Conservation (phyloP, 64 coral and sea anemone species). For the Dendrophyllia cribrosa region DNA sequence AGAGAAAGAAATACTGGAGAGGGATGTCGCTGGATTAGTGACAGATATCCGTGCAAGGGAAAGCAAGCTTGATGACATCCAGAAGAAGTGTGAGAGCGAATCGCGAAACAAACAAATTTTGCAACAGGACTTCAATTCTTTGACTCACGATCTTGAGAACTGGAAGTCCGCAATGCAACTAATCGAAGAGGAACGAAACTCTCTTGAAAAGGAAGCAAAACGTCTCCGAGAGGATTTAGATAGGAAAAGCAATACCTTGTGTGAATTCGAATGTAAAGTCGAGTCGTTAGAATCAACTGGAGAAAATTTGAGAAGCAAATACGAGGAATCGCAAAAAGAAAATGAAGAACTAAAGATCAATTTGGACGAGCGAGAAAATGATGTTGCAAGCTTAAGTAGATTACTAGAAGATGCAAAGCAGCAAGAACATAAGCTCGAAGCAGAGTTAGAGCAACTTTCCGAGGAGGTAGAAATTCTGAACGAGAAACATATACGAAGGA, state of each 20-base stretch:
- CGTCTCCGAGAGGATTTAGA: slow-evolving; percentile 5
- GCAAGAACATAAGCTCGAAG: background rate
- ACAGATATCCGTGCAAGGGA: background rate
- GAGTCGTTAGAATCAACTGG: slow-evolving; percentile 24
- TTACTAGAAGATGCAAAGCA: slow-evolving; percentile 17
- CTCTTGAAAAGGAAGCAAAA: slow-evolving; percentile 12
- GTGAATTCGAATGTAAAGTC: slow-evolving; percentile 25
- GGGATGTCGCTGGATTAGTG: background rate
- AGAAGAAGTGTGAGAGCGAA: slow-evolving; percentile 7
- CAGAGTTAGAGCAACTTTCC: background rate
- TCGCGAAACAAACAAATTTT: slow-evolving; percentile 25
- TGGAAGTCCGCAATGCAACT: slow-evolving; percentile 28
- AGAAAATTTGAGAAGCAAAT: background rate
- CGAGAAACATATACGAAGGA: background rate
- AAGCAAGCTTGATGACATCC: slow-evolving; percentile 1
- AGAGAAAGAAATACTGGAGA: slow-evolving; percentile 8
- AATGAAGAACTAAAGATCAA: slow-evolving; percentile 12
- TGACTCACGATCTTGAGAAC: slow-evolving; percentile 32
- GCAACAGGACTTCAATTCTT: slow-evolving; percentile 28
- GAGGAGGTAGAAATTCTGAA: slow-evolving; percentile 18
- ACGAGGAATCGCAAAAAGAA: slow-evolving; percentile 3
- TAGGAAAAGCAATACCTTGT: background rate
- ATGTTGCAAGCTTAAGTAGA: slow-evolving; percentile 17
- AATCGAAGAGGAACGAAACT: slow-evolving; percentile 4
- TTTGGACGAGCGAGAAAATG: slow-evolving; percentile 34